A percentile compares a stretch with the other conserved stretches of the same genome.
phyloP scores from a whole-genome alignment of 2,113 vertebrate species.

The Bostrychus sinensis region DNA sequence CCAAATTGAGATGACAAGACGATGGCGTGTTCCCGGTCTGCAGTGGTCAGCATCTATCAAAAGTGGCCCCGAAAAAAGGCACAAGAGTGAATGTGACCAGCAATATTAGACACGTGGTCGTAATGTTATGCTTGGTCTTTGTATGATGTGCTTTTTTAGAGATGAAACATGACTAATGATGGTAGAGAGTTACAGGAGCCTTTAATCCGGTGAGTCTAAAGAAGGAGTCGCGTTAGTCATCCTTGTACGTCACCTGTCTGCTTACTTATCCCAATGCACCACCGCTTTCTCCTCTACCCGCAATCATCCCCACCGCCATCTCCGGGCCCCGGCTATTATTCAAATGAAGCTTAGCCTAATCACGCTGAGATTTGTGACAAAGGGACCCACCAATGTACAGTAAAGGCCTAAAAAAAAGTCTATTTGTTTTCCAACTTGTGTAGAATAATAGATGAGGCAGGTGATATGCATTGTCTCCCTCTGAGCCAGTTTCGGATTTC shows the following conservation, averaged over 20 bases:
- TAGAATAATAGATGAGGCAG: slow-evolving; percentile 23
- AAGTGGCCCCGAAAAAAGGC: too few species aligned
- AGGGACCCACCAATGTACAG: not conserved
- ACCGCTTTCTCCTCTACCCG: slow-evolving; percentile 48
- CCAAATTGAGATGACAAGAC: too few species aligned
- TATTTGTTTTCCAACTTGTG: slow-evolving; percentile 25
- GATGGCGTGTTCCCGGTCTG: too few species aligned
- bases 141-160: too few species aligned
- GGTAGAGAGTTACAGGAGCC: not conserved
- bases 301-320: slow-evolving; percentile 45
- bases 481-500: slow-evolving; percentile 42
- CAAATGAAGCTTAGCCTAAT: slow-evolving; percentile 19
- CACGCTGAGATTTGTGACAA: slow-evolving; percentile 17
- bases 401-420: not conserved
- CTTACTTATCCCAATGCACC: slow-evolving; percentile 48
- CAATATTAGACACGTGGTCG: too few species aligned
- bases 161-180: too few species aligned
- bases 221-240: slow-evolving; percentile 61
- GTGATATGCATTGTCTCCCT: slow-evolving; percentile 25
- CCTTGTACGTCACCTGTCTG: slow-evolving; percentile 51
- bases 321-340: slow-evolving; percentile 36
- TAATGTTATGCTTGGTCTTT: too few species aligned
- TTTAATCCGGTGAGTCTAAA: slow-evolving; percentile 11
- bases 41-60: too few species aligned
- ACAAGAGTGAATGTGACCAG: too few species aligned